Percentiles rank a stretch among this genome's conserved stretches.
Evolutionary conservation across 2,797 vertebrate genomes (phyloP).

Genomic region (Hoplostethus atlanticus): DNA sequence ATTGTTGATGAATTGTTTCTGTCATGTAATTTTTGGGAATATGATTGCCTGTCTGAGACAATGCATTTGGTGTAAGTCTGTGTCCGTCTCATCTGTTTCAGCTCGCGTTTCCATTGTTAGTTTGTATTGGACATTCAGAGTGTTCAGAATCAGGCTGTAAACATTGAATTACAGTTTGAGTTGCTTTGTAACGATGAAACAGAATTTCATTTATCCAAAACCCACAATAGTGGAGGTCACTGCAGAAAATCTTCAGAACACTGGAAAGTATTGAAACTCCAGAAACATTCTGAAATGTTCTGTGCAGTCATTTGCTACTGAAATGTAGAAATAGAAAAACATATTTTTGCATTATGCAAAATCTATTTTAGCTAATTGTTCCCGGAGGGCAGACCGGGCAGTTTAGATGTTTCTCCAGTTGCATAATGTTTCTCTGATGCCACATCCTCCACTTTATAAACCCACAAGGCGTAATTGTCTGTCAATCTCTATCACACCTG

Average conservation of each 20-base stretch:
- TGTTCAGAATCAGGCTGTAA: slow-evolving; percentile 34
- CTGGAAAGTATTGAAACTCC: background rate
- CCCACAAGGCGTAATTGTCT: background rate
- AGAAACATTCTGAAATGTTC: background rate
- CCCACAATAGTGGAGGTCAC: background rate
- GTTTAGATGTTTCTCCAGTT: background rate
- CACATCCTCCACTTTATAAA: slow-evolving; percentile 3
- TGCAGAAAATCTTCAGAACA: background rate
- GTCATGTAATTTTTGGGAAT: slow-evolving; percentile 63
- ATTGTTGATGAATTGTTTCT: slow-evolving; percentile 59
- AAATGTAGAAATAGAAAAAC: slow-evolving; percentile 1
- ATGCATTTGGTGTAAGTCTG: slow-evolving; percentile 24
- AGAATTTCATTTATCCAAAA: slow-evolving; percentile 13
- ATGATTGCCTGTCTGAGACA: slow-evolving; percentile 60
- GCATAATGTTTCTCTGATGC: background rate
- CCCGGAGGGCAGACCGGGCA: background rate
- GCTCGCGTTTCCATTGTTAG: slow-evolving; percentile 8
- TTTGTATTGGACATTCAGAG: slow-evolving; percentile 18
- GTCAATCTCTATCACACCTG: background rate
- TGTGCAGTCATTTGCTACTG: background rate
- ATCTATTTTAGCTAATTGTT: background rate
- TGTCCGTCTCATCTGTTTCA: slow-evolving; percentile 14
- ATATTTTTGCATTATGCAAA: background rate
- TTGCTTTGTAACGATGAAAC: slow-evolving; percentile 8
- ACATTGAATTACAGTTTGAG: slow-evolving; percentile 20